These are phyloP conservation scores for Ectropis grisescens DNA, from an alignment of 1,140 invertebrate genomes.

Conservation along the genomic window DNA sequence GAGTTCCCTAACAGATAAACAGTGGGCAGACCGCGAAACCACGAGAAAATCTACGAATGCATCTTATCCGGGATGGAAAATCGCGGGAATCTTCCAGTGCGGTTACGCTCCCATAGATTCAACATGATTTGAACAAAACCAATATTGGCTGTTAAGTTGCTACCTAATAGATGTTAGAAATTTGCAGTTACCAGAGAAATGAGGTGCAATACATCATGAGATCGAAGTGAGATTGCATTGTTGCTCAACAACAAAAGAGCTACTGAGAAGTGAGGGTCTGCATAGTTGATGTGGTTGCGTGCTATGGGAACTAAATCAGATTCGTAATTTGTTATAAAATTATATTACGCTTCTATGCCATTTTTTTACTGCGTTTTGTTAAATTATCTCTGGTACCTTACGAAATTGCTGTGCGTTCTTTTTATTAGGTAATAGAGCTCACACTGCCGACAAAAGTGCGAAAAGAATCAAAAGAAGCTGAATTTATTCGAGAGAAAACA, in stretches of 20 bases:
- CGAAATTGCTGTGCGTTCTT: too few relatives aligned
- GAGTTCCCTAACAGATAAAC: conserved; percentile 42
- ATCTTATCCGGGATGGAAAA: conserved; percentile 52
- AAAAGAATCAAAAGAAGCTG: too few relatives aligned
- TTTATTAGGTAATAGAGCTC: too few relatives aligned
- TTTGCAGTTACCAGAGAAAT: conserved; percentile 44
- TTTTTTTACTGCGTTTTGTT: conserved; percentile 4
- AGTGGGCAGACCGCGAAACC: conserved; percentile 51
- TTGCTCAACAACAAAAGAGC: conserved; percentile 44
- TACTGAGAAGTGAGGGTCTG: conserved; percentile 38
- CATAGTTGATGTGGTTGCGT: conserved; percentile 45
- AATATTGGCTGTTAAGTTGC: conserved; percentile 49
- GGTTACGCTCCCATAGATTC: conserved; percentile 53
- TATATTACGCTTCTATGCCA: conserved; percentile 10
- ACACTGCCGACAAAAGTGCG: too few relatives aligned
- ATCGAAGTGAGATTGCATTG: conserved; percentile 52
- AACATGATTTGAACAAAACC: conserved; percentile 54
- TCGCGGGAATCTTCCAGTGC: conserved; percentile 42
- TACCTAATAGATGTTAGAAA: conserved; percentile 41
- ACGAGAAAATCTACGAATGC: conserved; percentile 48
- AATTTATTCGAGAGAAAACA: too few relatives aligned
- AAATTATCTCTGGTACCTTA: too few relatives aligned
- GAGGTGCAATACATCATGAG: conserved; percentile 50
- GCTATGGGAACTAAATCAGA: conserved; percentile 52
- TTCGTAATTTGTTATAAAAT: conserved; percentile 45